phyloP scores from a whole-genome alignment of 2,888 invertebrate genomes.

The Drosophila subsilvestris region DNA sequence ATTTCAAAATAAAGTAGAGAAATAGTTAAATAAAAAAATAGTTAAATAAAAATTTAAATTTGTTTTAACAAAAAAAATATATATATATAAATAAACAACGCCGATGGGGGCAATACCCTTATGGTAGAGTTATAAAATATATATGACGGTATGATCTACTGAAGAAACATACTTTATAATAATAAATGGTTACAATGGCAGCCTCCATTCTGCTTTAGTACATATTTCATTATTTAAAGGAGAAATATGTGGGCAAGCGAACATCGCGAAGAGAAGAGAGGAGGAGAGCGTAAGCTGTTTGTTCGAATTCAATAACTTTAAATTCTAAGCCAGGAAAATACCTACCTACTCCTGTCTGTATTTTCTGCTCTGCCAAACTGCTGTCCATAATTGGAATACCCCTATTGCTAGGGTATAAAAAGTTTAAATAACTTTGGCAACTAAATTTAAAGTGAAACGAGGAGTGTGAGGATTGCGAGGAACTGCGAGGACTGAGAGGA shows the following conservation, averaged over 20 bases:
- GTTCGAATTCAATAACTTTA: too few species aligned
- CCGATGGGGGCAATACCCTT: constrained; percentile 4
- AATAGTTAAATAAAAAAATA: constrained; percentile 23
- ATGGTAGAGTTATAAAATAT: too few species aligned
- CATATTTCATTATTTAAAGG: too few species aligned
- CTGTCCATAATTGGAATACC: constrained; percentile 14
- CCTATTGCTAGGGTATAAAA: constrained; percentile 39
- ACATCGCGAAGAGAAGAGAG: too few species aligned
- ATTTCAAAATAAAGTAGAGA: constrained; percentile 61
- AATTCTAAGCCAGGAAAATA: background rate
- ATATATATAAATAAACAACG: constrained; percentile 31
- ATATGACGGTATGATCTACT: background rate
- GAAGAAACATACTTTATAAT: background rate
- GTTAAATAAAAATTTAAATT: constrained; percentile 11
- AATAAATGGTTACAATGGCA: too few species aligned
- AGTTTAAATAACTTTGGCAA: constrained; percentile 79
- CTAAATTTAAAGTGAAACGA: constrained; percentile 73
- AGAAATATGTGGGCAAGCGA: too few species aligned
- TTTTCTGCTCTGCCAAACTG: constrained; percentile 11
- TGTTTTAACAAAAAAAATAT: constrained; percentile 17
- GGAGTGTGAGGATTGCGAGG: constrained; percentile 4
- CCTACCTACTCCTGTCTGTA: background rate
- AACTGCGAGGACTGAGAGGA: too few species aligned
- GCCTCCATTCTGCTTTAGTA: too few species aligned
- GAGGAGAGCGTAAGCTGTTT: background rate